Conservation (phyloP, 1,140 invertebrate species). For the Thalassaphorura encarpata region DNA sequence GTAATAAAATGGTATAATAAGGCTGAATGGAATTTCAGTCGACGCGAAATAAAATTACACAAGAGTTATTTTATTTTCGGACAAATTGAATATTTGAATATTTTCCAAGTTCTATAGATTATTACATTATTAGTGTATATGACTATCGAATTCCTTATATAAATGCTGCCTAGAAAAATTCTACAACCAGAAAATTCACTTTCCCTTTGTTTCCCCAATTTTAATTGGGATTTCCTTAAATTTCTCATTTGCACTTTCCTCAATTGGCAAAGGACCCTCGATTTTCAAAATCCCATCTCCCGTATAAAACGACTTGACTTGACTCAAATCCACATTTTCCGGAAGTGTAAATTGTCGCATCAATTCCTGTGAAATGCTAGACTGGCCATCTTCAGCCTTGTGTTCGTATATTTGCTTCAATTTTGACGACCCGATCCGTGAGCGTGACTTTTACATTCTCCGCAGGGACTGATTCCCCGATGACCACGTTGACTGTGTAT, state of each 20-base stretch:
- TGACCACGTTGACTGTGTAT: slow-evolving; percentile 7
- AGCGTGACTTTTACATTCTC: slow-evolving; percentile 36
- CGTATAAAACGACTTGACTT: slow-evolving; percentile 36
- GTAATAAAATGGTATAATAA: too few relatives aligned
- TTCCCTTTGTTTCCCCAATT: too few relatives aligned
- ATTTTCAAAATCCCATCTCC: slow-evolving; percentile 37
- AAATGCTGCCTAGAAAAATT: too few relatives aligned
- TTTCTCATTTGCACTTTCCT: slow-evolving; percentile 22
- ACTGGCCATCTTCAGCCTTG: slow-evolving; percentile 33
- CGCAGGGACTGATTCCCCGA: slow-evolving; percentile 30
- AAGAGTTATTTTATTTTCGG: too few relatives aligned
- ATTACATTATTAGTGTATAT: too few relatives aligned
- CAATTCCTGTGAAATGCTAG: slow-evolving; percentile 37
- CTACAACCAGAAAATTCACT: too few relatives aligned
- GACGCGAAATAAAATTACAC: too few relatives aligned
- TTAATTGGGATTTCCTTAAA: slow-evolving; percentile 34
- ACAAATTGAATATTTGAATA: too few relatives aligned
- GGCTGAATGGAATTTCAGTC: too few relatives aligned
- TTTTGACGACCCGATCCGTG: slow-evolving; percentile 33
- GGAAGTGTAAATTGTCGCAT: slow-evolving; percentile 38
- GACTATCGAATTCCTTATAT: too few relatives aligned
- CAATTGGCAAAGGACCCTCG: slow-evolving; percentile 34
- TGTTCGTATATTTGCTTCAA: slow-evolving; percentile 34
- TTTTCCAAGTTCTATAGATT: too few relatives aligned
- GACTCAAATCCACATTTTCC: slow-evolving; percentile 36